Percentiles rank a stretch among this genome's conserved stretches.
These are phyloP conservation scores for Ploceus nigricollis DNA, from an alignment of 2,113 vertebrate species.

Conservation along the genomic window DNA sequence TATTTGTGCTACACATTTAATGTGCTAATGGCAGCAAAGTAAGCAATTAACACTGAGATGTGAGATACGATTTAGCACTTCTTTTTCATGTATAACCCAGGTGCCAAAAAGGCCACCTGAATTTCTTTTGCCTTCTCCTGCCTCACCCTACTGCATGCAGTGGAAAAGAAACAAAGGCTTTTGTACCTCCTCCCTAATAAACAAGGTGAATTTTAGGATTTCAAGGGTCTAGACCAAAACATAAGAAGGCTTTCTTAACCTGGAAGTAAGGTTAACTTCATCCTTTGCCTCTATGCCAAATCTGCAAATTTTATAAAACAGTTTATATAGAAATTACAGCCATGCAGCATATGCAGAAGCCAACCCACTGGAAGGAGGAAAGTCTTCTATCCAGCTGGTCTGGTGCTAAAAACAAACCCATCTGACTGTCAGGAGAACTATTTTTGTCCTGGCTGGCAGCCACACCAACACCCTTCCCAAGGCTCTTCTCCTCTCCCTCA, in stretches of 20 bases:
- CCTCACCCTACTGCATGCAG: not conserved
- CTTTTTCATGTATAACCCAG: not conserved
- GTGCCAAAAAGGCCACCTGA: not conserved
- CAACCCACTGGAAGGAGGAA: not conserved
- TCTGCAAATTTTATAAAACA: not conserved
- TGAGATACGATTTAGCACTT: not conserved
- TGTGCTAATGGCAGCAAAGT: not conserved
- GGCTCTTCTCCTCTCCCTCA: too few relatives aligned
- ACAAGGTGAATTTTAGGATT: not conserved
- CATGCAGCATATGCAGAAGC: not conserved
- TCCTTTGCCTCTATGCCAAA: not conserved
- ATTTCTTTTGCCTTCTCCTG: not conserved
- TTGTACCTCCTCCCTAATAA: not conserved
- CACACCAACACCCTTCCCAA: rapidly evolving
- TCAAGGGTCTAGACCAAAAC: not conserved
- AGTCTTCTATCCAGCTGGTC: not conserved
- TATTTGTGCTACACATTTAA: not conserved
- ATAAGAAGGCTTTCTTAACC: not conserved
- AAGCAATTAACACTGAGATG: not conserved
- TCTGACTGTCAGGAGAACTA: not conserved
- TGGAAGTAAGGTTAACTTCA: not conserved
- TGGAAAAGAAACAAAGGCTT: not conserved
- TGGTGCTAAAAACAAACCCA: not conserved
- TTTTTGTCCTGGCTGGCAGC: not conserved
- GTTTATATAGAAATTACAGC: not conserved